phyloP scores from a whole-genome alignment of 2,888 invertebrate species.

The Chalcosyrphus nemorum region DNA sequence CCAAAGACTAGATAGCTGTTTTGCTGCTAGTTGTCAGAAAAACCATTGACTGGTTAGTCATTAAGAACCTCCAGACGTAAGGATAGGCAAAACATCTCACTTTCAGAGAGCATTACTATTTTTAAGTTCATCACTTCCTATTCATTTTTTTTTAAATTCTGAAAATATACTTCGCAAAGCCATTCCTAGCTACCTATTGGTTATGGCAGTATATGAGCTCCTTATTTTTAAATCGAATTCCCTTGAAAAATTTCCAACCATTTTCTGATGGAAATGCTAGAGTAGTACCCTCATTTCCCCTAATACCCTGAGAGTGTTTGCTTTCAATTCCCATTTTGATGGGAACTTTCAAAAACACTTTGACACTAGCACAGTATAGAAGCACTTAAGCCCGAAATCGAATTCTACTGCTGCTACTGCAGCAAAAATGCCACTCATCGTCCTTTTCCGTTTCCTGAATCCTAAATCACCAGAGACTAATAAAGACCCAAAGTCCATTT shows the following conservation, averaged over 20 bases:
- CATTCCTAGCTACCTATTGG: neutral
- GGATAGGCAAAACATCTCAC: too few relatives aligned
- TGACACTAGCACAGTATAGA: neutral
- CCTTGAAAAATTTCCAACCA: neutral
- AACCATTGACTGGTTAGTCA: too few relatives aligned
- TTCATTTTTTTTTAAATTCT: too few relatives aligned
- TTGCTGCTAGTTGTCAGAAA: too few relatives aligned
- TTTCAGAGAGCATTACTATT: too few relatives aligned
- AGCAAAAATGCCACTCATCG: constrained; percentile 59
- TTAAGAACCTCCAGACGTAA: too few relatives aligned
- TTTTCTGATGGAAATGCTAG: neutral
- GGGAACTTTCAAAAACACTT: constrained; percentile 35
- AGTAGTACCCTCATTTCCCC: neutral
- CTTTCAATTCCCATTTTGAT: constrained; percentile 36
- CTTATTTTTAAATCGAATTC: neutral
- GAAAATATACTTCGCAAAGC: too few relatives aligned
- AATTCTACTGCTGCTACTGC: constrained; percentile 10
- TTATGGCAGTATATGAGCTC: neutral
- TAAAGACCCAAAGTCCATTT: constrained; percentile 69
- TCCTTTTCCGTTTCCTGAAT: constrained; percentile 65
- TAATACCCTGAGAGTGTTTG: neutral
- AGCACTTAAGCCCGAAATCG: constrained; percentile 51
- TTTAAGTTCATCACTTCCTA: too few relatives aligned
- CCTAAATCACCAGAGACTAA: constrained; percentile 68
- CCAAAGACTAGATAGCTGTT: too few relatives aligned